Evolutionary conservation across 2,113 vertebrate genomes (phyloP).

Genomic region (Psilopsiagon aymara): DNA sequence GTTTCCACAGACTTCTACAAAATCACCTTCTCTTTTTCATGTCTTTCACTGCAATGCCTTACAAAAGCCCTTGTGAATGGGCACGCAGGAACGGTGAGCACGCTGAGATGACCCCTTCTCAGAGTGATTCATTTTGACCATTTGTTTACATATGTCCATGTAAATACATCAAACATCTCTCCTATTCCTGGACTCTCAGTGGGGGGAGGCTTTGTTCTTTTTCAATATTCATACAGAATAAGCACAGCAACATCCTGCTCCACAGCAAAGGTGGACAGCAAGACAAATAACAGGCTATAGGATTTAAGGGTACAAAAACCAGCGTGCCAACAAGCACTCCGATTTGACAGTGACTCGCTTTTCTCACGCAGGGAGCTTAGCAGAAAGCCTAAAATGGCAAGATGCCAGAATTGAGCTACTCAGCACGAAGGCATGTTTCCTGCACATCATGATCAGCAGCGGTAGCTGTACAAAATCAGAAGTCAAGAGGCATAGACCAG

Average conservation of each 20-base stretch:
- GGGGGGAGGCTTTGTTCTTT: not conserved
- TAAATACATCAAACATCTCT: not conserved
- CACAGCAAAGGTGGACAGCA: not conserved
- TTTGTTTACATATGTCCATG: rapidly evolving
- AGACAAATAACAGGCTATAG: not conserved
- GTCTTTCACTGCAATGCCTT: not conserved
- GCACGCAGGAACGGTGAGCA: rapidly evolving
- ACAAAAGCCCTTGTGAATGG: not conserved
- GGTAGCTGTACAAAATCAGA: not conserved
- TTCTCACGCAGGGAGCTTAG: not conserved
- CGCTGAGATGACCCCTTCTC: not conserved
- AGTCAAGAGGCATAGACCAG: not conserved
- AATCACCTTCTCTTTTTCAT: not conserved
- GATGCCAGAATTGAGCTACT: not conserved
- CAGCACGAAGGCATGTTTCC: not conserved
- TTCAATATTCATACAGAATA: not conserved
- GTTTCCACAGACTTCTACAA: not conserved
- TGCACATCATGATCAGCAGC: not conserved
- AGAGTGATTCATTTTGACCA: not conserved
- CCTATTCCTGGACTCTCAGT: not conserved
- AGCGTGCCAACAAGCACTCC: not conserved
- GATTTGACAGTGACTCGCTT: not conserved
- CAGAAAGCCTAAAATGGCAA: slow-evolving; percentile 2
- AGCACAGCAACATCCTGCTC: not conserved
- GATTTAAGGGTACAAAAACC: not conserved